phyloP scores from a whole-genome alignment of 1,140 invertebrate species.

The Musca vetustissima region DNA sequence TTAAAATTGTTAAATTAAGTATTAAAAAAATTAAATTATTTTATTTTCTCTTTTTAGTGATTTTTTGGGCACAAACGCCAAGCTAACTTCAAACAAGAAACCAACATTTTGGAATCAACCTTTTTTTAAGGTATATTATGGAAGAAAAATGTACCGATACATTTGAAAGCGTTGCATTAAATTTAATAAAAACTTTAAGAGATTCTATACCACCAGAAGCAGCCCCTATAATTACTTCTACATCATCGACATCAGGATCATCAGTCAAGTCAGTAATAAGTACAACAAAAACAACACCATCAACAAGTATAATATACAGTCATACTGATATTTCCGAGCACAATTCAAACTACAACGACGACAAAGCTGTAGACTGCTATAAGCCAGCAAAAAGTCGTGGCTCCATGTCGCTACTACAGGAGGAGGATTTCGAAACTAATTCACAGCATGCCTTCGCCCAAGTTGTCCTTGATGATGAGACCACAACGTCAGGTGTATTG shows the following conservation, averaged over 20 bases:
- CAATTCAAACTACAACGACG: not conserved
- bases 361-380: slow-evolving; percentile 14
- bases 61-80: no score
- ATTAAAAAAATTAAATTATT: no score
- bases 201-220: not conserved
- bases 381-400: slow-evolving; percentile 22
- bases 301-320: not conserved
- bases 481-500: slow-evolving; percentile 41
- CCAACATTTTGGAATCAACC: not conserved
- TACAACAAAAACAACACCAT: not conserved
- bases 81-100: no score
- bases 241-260: not conserved
- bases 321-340: not conserved
- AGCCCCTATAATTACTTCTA: no score
- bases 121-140: slow-evolving; percentile 28
- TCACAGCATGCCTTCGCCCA: slow-evolving; percentile 50
- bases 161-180: slow-evolving; percentile 21
- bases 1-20: no score
- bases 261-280: no score
- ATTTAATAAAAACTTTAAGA: not conserved
- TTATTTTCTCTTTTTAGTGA: no score
- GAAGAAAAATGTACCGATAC: slow-evolving; percentile 29
- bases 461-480: slow-evolving; percentile 49
- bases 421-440: slow-evolving; percentile 45
- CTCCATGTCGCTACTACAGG: slow-evolving; percentile 50